Base-by-base conservation (phyloP, 2,888 invertebrate genomes). In the Volucella inflata region DNA sequence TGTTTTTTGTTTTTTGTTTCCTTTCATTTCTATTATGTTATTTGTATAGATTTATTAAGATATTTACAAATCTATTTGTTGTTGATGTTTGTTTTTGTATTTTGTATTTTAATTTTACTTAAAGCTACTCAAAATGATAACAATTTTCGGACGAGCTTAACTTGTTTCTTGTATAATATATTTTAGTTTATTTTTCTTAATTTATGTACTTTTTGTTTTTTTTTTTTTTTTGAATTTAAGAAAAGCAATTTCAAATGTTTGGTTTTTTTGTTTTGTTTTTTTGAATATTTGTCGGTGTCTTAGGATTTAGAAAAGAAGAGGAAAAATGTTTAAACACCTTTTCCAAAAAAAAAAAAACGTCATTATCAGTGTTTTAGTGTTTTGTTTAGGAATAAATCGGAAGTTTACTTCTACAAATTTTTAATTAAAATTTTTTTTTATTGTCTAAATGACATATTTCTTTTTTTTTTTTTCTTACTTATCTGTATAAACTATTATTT, bases 131-230 rank as follows among this genome's bases (percentile, higher is more conserved):
- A 84, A 84, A 84, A 84, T 84, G 84, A 84, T 84, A 84, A 84
- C 84, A 80, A 84, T 72, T 84, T 64, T 80, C 84, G 84, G 84
- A 84, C 84, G 84, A 84, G 84, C 84, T 84, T 76, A 84, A 84
- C 79, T 71, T 84, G 48, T 53, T 30, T 30, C 0, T 30, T 30
- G 30, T 30, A 30, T 30, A 30, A 30, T 30, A 30, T 30, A 30
- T 30, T 6, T 6, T 30, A 30, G 6, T 30, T 30, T 30, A 30
- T 4, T 30, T 30, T 30, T 30, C 30, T 30, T 75, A 21, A 16
- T 71, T 78, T 70, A 44, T 51, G 67, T 76, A 51, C 17, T 17
- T 42, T 51, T 59, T 77, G 42, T 4, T 9, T 44, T 11, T 70
- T 21, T 46, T 38, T 8, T 55, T 76, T 21, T 17, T 12, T 65